phyloP scores from a whole-genome alignment of 1,140 invertebrate species.

The Cydia amplana region DNA sequence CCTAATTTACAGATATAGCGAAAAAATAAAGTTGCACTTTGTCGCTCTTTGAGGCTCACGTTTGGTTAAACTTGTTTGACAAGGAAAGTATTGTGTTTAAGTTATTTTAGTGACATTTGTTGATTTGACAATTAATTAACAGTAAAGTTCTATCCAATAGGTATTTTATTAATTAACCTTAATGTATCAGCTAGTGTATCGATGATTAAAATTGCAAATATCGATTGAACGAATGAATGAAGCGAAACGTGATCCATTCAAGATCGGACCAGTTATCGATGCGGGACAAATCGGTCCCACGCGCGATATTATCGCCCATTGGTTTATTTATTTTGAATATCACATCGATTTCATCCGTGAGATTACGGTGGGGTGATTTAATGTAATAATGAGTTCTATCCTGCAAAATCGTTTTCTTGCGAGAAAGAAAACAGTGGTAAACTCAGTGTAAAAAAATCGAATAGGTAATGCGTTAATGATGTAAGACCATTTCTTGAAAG shows the following conservation, averaged over 20 bases:
- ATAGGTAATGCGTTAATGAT: too few relatives aligned
- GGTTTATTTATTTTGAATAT: slow-evolving; percentile 33
- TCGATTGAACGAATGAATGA: slow-evolving; percentile 22
- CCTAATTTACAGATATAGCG: background rate
- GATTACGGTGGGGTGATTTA: background rate
- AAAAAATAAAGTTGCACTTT: background rate
- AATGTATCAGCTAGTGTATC: background rate
- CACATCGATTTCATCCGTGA: slow-evolving; percentile 18
- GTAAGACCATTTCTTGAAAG: background rate
- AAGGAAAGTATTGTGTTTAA: too few relatives aligned
- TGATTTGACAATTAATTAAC: background rate
- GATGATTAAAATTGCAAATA: slow-evolving; percentile 10
- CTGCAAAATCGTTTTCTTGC: too few relatives aligned
- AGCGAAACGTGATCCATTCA: slow-evolving; percentile 18
- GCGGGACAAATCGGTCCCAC: slow-evolving; percentile 9
- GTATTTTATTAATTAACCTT: background rate
- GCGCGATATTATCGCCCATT: slow-evolving; percentile 13
- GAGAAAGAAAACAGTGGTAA: too few relatives aligned
- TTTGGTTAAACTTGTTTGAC: background rate
- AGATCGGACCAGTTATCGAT: slow-evolving; percentile 16
- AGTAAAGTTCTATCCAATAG: background rate
- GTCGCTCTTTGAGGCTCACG: background rate
- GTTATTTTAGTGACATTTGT: background rate
- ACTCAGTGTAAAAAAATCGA: too few relatives aligned
- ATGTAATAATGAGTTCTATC: background rate